Evolutionary conservation across 2,888 invertebrate genomes (phyloP), one percentile per base, ranked within the genome.

Genomic region (Eucera pruinosa): DNA sequence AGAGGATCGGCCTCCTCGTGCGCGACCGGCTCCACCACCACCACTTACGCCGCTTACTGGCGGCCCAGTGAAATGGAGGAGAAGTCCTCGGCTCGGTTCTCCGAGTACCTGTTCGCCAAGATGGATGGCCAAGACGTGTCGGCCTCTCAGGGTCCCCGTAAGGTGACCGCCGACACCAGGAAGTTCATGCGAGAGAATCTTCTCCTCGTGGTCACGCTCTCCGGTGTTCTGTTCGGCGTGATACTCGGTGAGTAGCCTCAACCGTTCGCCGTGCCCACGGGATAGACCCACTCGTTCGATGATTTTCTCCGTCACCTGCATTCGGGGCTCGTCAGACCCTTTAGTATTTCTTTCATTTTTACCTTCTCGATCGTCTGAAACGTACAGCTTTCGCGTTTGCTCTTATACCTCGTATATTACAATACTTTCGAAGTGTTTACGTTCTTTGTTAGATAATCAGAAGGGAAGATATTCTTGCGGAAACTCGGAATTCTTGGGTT

Each of bases 51-150:
- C 83, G 83, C 84, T 86, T 85, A 69, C 74, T 84, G 87, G 85
- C 87, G 85, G 87, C 82, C 88, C 86, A 87, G 88, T 89, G 88
- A 91, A 87, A 92, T 92, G 92, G 92, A 92, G 88, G 92, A 92
- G 85, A 92, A 92, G 88, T 90, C 91, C 88, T 91, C 92, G 87
- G 90, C 92, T 80, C 88, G 90, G 81, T 95, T 96, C 95, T 95
- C 95, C 95, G 96, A 96, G 93, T 96, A 96, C 93, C 94, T 96
- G 93, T 96, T 96, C 93, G 95, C 95, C 93, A 96, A 96, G 94
- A 96, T 96, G 96, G 95, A 95, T 85, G 91, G 92, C 83, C 91
- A 91, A 88, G 92, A 92, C 85, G 92, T 91, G 88, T 91, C 91
- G 91, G 92, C 92, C 91, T 91, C 92, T 87, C 94, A 94, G 82